Conservation (phyloP, 2,797 vertebrate genomes). For the Streptopelia turtur region DNA sequence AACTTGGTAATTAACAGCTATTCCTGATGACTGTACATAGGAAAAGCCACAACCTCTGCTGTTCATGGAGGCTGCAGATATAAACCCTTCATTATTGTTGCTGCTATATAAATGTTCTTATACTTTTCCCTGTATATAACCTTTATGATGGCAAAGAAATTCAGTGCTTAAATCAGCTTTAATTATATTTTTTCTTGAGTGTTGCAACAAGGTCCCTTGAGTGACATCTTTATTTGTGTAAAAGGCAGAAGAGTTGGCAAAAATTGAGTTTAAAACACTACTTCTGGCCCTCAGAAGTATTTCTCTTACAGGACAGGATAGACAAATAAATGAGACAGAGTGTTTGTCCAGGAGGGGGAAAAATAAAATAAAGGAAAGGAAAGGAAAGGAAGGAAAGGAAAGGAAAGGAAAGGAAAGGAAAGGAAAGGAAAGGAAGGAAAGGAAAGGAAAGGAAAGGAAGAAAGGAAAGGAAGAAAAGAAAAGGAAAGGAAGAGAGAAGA, state of each 20-base stretch:
- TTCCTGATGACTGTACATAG: slow-evolving; percentile 30
- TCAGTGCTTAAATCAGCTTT: slow-evolving; percentile 29
- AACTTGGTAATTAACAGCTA: slow-evolving; percentile 31
- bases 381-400: too few relatives aligned
- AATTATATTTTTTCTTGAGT: slow-evolving; percentile 19
- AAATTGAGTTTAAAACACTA: slow-evolving; percentile 7
- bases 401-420: too few relatives aligned
- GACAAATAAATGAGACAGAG: neutral
- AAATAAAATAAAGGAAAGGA: too few relatives aligned
- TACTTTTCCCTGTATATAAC: slow-evolving; percentile 21
- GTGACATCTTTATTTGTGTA: neutral
- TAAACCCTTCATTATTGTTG: slow-evolving; percentile 52
- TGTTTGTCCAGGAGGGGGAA: neutral
- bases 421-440: too few relatives aligned
- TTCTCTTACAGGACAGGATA: neutral
- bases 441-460: too few relatives aligned
- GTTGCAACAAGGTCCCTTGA: slow-evolving; percentile 8
- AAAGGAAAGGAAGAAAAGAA: too few relatives aligned
- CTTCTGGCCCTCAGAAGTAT: neutral
- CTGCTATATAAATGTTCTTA: slow-evolving; percentile 1
- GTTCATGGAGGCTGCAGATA: neutral
- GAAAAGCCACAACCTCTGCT: slow-evolving; percentile 41
- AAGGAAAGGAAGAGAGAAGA: too few relatives aligned
- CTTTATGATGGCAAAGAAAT: slow-evolving; percentile 30
- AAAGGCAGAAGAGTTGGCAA: slow-evolving; percentile 7